Percentiles rank a stretch among this genome's conserved stretches.
Evolutionary conservation across 2,113 vertebrate genomes (phyloP).

Genomic region (Tachycineta bicolor): DNA sequence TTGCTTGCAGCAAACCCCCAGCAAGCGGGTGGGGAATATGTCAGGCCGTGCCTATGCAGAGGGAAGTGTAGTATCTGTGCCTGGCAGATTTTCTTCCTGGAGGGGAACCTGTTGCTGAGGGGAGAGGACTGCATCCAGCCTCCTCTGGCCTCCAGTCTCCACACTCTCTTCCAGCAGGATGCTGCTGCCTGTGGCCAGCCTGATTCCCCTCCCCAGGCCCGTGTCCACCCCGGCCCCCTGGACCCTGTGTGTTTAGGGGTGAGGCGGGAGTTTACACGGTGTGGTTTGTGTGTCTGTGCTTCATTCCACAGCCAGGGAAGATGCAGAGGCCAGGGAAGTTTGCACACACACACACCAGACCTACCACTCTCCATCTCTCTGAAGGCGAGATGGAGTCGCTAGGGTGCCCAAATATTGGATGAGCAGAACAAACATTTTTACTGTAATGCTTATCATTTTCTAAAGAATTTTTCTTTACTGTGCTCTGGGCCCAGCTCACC

Average conservation of each 20-base stretch:
- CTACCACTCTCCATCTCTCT: not conserved
- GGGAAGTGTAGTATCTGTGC: no score
- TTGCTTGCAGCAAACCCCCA: rapidly evolving
- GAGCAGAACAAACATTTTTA: not conserved
- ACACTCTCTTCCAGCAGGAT: not conserved
- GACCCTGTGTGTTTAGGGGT: not conserved
- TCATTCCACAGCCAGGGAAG: rapidly evolving
- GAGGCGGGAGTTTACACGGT: not conserved
- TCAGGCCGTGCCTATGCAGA: rapidly evolving
- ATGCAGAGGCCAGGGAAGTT: not conserved
- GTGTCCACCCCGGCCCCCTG: rapidly evolving
- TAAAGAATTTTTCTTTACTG: not conserved
- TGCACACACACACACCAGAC: not conserved
- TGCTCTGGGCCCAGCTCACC: not conserved
- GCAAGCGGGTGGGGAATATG: rapidly evolving
- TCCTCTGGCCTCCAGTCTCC: not conserved
- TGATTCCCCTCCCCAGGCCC: not conserved
- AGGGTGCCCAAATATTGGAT: not conserved
- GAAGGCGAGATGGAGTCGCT: not conserved
- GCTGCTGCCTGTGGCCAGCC: not conserved
- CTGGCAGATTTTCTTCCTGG: not conserved
- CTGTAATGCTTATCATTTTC: rapidly evolving
- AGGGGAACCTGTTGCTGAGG: not conserved
- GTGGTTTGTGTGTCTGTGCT: not conserved
- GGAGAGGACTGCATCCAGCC: rapidly evolving